A percentile compares a stretch with the other conserved stretches of the same genome.
Conservation (phyloP, 2,113 vertebrate species). For the Laticauda laticaudata region DNA sequence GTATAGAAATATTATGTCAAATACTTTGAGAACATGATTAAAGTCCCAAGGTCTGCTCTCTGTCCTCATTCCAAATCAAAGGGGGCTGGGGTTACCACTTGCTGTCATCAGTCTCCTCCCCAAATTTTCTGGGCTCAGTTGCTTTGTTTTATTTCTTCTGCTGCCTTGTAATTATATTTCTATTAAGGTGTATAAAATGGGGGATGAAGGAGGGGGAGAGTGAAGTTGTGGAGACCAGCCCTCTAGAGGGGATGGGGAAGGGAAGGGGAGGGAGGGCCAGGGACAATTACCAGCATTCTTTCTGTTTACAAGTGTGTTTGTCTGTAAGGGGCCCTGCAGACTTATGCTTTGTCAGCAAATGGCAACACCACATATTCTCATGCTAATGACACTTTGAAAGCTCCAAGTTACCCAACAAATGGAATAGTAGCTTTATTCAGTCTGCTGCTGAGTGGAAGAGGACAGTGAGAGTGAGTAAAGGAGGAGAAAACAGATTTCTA, state of each 20-base stretch:
- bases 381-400: constrained; percentile 90
- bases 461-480: constrained; percentile 59
- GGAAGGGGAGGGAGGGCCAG: constrained; percentile 55
- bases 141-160: constrained; percentile 28
- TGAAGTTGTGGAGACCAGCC: constrained; percentile 45
- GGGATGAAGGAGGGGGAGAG: constrained; percentile 21
- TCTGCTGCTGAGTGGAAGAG: constrained; percentile 67
- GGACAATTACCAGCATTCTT: constrained; percentile 90
- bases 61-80: neutral
- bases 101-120: neutral
- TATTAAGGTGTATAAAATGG: constrained; percentile 52
- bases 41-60: neutral
- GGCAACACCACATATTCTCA: constrained; percentile 90
- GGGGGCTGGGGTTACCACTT: neutral
- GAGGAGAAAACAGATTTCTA: constrained; percentile 23
- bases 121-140: neutral
- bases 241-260: constrained; percentile 57
- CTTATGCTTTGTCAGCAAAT: constrained; percentile 91
- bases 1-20: too few species aligned
- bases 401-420: constrained; percentile 94
- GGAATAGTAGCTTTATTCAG: constrained; percentile 92
- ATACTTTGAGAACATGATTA: neutral
- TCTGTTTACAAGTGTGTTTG: constrained; percentile 95
- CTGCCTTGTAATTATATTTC: constrained; percentile 53
- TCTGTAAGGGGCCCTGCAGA: constrained; percentile 82